phyloP scores from a whole-genome alignment of 1,140 invertebrate species.

The Ladona fulva region DNA sequence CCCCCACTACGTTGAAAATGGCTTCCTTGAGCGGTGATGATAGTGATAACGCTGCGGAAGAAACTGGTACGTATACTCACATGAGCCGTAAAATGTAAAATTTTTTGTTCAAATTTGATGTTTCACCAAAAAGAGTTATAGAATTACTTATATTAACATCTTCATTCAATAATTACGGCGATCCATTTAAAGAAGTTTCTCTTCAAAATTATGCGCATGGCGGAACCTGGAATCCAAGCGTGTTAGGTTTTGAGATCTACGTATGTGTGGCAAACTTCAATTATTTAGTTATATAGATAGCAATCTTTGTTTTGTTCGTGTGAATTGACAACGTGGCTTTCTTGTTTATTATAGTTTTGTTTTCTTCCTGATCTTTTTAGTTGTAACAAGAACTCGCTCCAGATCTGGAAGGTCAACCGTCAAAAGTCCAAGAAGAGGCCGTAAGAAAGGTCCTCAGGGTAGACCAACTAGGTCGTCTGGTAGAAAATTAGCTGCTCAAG shows the following conservation, averaged over 20 bases:
- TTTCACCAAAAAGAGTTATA: no score
- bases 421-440: background rate
- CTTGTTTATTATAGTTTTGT: no score
- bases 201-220: background rate
- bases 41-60: background rate
- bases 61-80: background rate
- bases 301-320: no score
- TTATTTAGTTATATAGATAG: no score
- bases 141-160: no score
- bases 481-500: background rate
- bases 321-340: no score
- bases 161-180: no score
- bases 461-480: background rate
- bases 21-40: background rate
- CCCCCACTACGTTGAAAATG: background rate
- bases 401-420: background rate
- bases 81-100: no score
- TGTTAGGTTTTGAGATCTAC: background rate
- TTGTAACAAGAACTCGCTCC: background rate
- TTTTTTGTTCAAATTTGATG: no score
- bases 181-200: no score
- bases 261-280: no score
- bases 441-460: background rate
- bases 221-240: background rate
- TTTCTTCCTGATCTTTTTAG: background rate